These are phyloP conservation scores for Etheostoma spectabile DNA, from an alignment of 2,113 vertebrate species.

Conservation along the genomic window DNA sequence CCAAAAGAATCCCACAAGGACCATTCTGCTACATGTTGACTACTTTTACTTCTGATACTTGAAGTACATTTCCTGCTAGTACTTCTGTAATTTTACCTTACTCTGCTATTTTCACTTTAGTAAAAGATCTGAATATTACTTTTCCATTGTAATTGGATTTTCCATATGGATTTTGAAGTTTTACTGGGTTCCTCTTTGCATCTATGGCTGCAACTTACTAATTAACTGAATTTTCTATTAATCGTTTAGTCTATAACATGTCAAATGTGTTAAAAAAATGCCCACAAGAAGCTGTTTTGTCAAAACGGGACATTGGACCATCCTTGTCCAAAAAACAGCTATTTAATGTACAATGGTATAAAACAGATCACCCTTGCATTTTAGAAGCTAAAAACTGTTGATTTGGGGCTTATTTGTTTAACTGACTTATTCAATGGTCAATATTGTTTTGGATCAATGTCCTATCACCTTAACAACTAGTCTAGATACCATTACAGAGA, in stretches of 20 bases:
- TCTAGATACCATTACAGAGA: background rate
- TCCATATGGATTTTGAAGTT: background rate
- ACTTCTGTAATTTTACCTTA: background rate
- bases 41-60: background rate
- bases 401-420: background rate
- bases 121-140: no score
- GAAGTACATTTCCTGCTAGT: background rate
- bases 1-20: no score
- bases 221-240: background rate
- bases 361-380: background rate
- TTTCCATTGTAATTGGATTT: background rate
- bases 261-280: background rate
- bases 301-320: background rate
- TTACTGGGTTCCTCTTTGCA: background rate
- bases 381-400: background rate
- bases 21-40: background rate
- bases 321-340: background rate
- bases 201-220: background rate
- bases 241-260: background rate
- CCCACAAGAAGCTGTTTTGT: background rate
- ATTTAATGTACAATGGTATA: no score
- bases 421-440: background rate
- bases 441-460: background rate
- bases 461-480: background rate
- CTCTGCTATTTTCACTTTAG: background rate